Conservation (phyloP, 1,140 invertebrate species). For the Pogonognathellus flavescens region DNA sequence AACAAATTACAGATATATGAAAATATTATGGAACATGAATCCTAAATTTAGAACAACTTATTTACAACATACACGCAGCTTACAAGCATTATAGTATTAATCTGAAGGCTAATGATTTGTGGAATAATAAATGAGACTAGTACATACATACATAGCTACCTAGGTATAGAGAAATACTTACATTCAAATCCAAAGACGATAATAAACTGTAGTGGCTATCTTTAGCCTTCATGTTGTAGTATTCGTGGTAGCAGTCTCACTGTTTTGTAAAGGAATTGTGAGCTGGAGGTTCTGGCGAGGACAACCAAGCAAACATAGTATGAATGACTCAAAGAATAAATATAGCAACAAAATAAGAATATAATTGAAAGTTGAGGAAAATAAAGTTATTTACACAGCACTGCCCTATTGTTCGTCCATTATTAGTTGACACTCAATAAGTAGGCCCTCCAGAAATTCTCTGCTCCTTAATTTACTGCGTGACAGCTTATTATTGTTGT, state of each 20-base stretch:
- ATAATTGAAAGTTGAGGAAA: background rate
- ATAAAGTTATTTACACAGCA: background rate
- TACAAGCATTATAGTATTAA: no score
- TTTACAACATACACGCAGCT: no score
- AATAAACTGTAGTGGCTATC: slow-evolving; percentile 30
- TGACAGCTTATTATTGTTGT: slow-evolving; percentile 46
- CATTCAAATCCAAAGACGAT: background rate
- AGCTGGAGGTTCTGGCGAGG: background rate
- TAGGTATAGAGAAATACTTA: background rate
- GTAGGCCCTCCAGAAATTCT: slow-evolving; percentile 27
- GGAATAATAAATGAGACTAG: no score
- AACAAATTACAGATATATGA: no score
- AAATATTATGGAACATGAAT: no score
- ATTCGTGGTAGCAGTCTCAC: background rate
- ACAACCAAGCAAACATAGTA: background rate
- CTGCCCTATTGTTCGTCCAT: background rate
- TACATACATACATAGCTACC: no score
- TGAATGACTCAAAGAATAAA: background rate
- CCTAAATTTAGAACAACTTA: no score
- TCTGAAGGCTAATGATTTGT: background rate
- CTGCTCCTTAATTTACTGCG: slow-evolving; percentile 9
- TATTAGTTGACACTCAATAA: background rate
- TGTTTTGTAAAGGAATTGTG: background rate
- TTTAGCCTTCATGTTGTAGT: slow-evolving; percentile 1
- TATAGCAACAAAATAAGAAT: background rate